phyloP scores from a whole-genome alignment of 2,113 vertebrate species.

The Tympanuchus pallidicinctus region DNA sequence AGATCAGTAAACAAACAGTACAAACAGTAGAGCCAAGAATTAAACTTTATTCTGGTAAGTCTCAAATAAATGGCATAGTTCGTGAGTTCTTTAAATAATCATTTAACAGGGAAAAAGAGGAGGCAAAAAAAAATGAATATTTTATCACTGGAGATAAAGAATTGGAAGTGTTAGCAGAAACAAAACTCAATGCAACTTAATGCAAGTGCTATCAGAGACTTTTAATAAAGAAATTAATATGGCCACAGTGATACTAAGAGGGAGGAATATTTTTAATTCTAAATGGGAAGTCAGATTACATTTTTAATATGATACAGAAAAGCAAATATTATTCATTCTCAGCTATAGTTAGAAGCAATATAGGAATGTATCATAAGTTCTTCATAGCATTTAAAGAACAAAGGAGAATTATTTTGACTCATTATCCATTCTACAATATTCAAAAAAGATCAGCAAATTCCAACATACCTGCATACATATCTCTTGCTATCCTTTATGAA shows the following conservation, averaged over 20 bases:
- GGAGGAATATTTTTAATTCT: neutral
- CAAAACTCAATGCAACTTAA: neutral
- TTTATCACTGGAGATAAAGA: neutral
- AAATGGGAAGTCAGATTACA: neutral
- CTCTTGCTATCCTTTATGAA: neutral
- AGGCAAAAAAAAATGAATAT: conserved; percentile 8
- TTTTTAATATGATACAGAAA: neutral
- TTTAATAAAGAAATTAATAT: conserved; percentile 1
- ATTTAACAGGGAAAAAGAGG: conserved; percentile 24
- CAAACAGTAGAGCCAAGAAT: neutral
- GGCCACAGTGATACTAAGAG: neutral
- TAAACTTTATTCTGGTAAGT: conserved; percentile 35
- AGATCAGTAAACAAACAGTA: neutral
- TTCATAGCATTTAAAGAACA: neutral
- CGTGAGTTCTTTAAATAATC: neutral
- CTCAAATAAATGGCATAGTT: conserved; percentile 18
- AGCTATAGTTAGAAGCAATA: neutral
- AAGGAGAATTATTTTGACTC: neutral
- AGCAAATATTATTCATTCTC: neutral
- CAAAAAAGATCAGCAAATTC: neutral
- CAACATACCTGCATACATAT: neutral
- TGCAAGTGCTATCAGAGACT: neutral
- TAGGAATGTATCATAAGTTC: neutral
- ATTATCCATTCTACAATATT: neutral
- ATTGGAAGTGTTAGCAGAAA: neutral